A percentile compares a stretch with the other conserved stretches of the same genome.
Evolutionary conservation across 1,140 invertebrate species (phyloP).

Genomic region (Melipona quadrifasciata): DNA sequence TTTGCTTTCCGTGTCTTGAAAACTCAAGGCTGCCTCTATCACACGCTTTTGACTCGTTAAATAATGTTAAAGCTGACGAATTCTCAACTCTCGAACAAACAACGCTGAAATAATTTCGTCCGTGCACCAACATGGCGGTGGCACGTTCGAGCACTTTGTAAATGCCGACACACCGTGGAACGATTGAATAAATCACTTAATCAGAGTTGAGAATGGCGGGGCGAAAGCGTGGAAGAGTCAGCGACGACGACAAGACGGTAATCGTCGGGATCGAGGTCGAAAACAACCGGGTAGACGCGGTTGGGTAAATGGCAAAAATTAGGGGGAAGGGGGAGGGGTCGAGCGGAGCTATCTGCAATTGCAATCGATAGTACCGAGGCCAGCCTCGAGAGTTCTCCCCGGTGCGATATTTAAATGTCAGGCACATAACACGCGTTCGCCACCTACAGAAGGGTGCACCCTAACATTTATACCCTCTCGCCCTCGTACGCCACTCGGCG

Average conservation of each 20-base stretch:
- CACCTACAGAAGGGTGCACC: conserved; percentile 67
- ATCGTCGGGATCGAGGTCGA: not conserved
- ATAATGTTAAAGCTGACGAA: no score
- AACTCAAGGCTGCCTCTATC: no score
- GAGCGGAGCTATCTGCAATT: conserved; percentile 68
- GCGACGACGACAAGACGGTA: not conserved
- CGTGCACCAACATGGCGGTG: no score
- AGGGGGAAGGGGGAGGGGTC: not conserved
- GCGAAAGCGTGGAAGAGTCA: not conserved
- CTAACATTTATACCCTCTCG: conserved; percentile 72
- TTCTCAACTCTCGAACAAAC: no score
- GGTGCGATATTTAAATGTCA: conserved; percentile 81
- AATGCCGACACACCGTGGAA: no score
- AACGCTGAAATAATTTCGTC: no score
- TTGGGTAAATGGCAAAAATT: not conserved
- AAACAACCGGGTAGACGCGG: not conserved
- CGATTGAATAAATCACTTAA: no score
- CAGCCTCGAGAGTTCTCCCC: conserved; percentile 47
- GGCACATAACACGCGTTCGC: conserved; percentile 75
- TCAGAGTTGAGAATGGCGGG: not conserved
- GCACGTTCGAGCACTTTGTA: no score
- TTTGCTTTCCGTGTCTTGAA: no score
- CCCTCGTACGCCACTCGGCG: conserved; percentile 51
- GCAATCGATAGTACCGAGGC: conserved; percentile 71
- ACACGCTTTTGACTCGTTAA: no score